Percentiles rank a stretch among this genome's conserved stretches.
Conservation (phyloP, 2,888 invertebrate species). For the Rhaphigaster nebulosa region DNA sequence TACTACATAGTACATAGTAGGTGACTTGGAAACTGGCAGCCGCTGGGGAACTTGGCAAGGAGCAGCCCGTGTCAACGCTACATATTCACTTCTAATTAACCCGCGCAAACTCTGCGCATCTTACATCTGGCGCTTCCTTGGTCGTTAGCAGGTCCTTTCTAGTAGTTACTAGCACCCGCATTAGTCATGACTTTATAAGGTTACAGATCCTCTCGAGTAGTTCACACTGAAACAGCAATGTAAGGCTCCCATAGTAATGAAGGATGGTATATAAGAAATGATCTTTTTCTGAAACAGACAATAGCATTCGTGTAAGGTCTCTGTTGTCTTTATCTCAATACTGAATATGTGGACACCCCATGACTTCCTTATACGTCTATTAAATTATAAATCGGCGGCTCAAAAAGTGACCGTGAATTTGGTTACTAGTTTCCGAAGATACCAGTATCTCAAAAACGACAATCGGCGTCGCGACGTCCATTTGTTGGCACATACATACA, state of each 20-base stretch:
- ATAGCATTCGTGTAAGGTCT: background rate
- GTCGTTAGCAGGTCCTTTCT: constrained; percentile 11
- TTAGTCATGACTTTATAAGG: constrained; percentile 26
- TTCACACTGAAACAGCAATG: background rate
- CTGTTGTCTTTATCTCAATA: background rate
- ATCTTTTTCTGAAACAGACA: background rate
- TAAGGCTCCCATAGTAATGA: background rate
- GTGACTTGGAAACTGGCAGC: background rate
- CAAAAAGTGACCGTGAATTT: no score
- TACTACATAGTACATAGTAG: background rate
- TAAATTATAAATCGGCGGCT: no score
- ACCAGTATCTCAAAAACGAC: no score
- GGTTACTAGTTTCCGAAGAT: no score
- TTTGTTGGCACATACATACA: no score
- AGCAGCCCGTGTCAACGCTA: constrained; percentile 9
- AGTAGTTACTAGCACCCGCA: constrained; percentile 3
- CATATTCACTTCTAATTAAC: constrained; percentile 26
- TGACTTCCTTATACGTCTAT: no score
- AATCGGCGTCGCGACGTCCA: no score
- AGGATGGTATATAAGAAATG: background rate
- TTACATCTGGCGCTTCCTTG: constrained; percentile 9
- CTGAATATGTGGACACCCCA: no score
- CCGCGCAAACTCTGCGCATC: background rate
- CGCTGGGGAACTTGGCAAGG: background rate
- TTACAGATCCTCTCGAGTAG: background rate